A percentile compares a stretch with the other conserved stretches of the same genome.
These are phyloP conservation scores for Ommatoiulus sabulosus DNA, from an alignment of 2,888 invertebrate genomes.

Conservation along the genomic window DNA sequence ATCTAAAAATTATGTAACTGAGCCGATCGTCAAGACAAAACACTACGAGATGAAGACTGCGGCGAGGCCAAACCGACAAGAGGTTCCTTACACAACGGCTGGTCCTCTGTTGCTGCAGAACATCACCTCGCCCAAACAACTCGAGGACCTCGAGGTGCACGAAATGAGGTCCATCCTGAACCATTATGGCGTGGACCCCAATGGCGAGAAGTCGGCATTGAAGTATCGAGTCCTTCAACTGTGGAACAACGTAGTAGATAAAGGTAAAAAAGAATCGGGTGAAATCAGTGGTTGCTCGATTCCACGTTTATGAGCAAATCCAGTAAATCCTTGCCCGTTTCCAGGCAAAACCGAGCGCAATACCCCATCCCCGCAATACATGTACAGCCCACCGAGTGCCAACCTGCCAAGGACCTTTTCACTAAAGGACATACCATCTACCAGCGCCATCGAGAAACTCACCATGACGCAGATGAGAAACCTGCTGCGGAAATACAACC, in stretches of 20 bases:
- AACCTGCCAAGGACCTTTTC: background rate
- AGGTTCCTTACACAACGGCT: background rate
- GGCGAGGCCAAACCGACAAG: background rate
- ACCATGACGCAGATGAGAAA: background rate
- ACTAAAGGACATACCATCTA: constrained; percentile 3
- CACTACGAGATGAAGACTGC: no score
- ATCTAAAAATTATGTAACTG: no score
- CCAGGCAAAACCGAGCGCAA: background rate
- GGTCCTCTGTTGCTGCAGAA: constrained; percentile 15
- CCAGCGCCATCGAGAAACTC: background rate
- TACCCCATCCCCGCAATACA: background rate
- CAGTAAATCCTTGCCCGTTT: no score
- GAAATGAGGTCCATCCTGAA: constrained; percentile 14
- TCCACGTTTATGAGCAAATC: no score
- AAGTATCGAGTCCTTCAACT: constrained; percentile 24
- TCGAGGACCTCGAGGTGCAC: background rate
- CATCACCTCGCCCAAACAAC: background rate
- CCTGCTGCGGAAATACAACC: background rate
- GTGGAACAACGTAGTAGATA: background rate
- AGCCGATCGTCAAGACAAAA: no score
- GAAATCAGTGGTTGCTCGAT: no score
- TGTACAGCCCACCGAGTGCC: background rate
- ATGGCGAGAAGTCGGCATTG: background rate
- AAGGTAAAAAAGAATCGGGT: background rate
- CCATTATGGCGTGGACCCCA: background rate